Evolutionary conservation across 2,888 invertebrate genomes (phyloP), one percentile per base, ranked within the genome.

Genomic region (Tethea ocularis): DNA sequence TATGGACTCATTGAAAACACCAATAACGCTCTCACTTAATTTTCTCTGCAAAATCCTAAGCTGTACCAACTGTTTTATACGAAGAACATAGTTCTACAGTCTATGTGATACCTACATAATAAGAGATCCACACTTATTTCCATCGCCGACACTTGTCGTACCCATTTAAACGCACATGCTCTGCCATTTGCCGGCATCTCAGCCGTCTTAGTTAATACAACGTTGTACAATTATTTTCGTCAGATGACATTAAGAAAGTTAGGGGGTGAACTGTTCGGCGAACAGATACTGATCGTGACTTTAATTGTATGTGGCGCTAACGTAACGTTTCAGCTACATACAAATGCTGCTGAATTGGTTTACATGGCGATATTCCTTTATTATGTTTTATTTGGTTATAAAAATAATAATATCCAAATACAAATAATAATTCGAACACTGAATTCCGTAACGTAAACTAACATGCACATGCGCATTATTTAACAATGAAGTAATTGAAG

Each of bases 301-400:
- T 89, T 91, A 92, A 92, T 92, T 91, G 91, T 88, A 91, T 82
- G 87, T 87, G 93, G 91, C 91, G 90, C 88, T 92, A 89, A 90
- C 86, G 87, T 83, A 84, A 89, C 84, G 85, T 86, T 86, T 86
- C 82, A 80, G 83, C 82, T 84, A 83, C 82, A 84, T 84, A 83
- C 82, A 84, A 83, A 80, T 84, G 81, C 65, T 65, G 38, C 53
- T 60, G 51, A 60, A 52, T 57, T 24, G 77, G 86, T 20, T 86
- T 82, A 89, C 82, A 90, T 88, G 82, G 11, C 26, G 61, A 57
- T 13, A 8, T 51, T 55, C 52, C n/a, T n/a, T n/a, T n/a, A n/a
- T n/a, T n/a, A n/a, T n/a, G n/a, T n/a, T 33, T 33, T 33, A 33
- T 36, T 36, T 4, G 0, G 15, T 1, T 2, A 36, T 15, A 36